phyloP scores from a whole-genome alignment of 30 jellyfish, hydroid and myxozoan species.

The Cassiopea xamachana region DNA sequence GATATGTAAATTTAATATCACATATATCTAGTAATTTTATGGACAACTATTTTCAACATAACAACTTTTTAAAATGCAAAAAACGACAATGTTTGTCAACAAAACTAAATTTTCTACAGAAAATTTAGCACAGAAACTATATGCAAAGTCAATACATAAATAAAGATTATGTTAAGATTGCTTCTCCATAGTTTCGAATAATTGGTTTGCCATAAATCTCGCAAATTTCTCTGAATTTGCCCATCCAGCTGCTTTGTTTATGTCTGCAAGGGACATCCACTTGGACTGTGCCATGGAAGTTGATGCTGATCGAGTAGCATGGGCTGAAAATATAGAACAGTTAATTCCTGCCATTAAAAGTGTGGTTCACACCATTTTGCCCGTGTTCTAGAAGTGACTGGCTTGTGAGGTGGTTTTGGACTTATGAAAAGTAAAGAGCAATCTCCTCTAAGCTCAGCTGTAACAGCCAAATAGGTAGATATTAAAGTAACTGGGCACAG shows the following conservation, averaged over 20 bases:
- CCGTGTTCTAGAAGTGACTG: conserved; percentile 5
- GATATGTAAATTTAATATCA: too few species aligned
- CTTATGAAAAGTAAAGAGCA: conserved; percentile 16
- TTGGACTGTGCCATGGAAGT: conserved; percentile 13
- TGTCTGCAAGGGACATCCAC: conserved; percentile 3
- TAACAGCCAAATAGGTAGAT: conserved; percentile 9
- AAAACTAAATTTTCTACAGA: neutral
- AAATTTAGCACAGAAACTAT: neutral
- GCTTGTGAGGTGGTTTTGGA: conserved; percentile 10
- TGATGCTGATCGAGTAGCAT: conserved; percentile 24
- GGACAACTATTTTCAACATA: neutral
- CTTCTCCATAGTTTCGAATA: neutral
- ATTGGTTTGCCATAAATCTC: neutral
- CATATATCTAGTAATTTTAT: too few species aligned
- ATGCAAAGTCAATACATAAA: neutral
- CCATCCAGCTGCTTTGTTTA: conserved; percentile 49
- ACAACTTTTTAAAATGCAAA: neutral
- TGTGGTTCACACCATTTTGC: conserved; percentile 14
- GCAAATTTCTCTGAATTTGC: conserved; percentile 17
- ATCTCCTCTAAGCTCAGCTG: conserved; percentile 24
- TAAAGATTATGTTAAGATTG: neutral
- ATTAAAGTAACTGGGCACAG: conserved; percentile 49
- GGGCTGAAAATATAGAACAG: conserved; percentile 4
- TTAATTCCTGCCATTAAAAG: conserved; percentile 14
- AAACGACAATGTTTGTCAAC: neutral